Evolutionary conservation across 30 jellyfish, hydroid and myxozoan genomes (phyloP), one percentile per base, ranked within the genome.

Genomic region (Hydra vulgaris): DNA sequence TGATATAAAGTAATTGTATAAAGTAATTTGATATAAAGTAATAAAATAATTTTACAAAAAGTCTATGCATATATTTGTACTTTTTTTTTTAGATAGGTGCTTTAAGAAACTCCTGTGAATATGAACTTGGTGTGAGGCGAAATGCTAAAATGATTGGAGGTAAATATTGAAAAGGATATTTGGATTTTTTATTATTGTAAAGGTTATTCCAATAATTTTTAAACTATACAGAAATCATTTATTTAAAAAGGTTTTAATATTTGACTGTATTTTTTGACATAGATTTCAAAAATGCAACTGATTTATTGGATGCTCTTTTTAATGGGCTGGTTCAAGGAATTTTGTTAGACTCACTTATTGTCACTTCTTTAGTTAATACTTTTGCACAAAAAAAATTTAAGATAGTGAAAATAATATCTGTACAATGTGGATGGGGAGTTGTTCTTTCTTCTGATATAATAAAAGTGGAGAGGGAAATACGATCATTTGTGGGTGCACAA

Each of bases 121-220:
- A 82, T 73, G 66, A 72, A 26, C 78, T 88, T 15, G 96, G 95
- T 7, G 92, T 88, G 15, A 56, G 96, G 77, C 72, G 96, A 80
- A 83, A 88, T 61, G 94, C 94, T n/a, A 88, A 18, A 21, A 27
- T 88, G 61, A 26, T 53, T 18, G 73, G 53, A 53, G 92, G 96
- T n/a, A n/a, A n/a, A n/a, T n/a, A n/a, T n/a, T n/a, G n/a, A n/a
- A n/a, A n/a, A n/a, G n/a, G n/a, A n/a, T n/a, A n/a, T n/a, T 81
- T 26, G 21, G 71, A 15, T 5, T 3, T 40, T 3, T 5, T 40
- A 3, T 3, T 5, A 40, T 40, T 3, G 12, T 40, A 3, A 40
- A 40, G 12, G n/a, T n/a, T n/a, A n/a, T n/a, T n/a, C n/a, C n/a
- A n/a, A n/a, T n/a, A n/a, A n/a, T n/a, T n/a, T n/a, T n/a, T n/a